A percentile compares a stretch with the other conserved stretches of the same genome.
Evolutionary conservation across 2,888 invertebrate genomes (phyloP).

Genomic region (Pandemis corylana): DNA sequence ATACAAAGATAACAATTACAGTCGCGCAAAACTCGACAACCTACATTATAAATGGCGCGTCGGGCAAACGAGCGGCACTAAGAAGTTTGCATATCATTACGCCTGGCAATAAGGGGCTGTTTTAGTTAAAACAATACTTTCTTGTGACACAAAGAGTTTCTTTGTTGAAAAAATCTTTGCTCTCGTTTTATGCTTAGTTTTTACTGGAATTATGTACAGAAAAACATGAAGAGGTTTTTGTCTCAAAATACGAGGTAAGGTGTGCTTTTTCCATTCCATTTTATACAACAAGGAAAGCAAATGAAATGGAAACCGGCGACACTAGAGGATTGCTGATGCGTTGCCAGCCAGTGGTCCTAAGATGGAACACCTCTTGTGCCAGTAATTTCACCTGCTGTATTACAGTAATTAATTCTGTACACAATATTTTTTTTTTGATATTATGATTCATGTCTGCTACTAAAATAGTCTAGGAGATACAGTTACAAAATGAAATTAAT

Average conservation of each 20-base stretch:
- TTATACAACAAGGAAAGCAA: too few species aligned
- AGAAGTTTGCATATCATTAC: conserved; percentile 63
- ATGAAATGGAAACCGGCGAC: too few species aligned
- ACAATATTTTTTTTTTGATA: too few species aligned
- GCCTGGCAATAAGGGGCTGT: conserved; percentile 51
- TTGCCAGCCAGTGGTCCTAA: too few species aligned
- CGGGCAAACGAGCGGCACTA: conserved; percentile 42
- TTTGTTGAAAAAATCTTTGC: conserved; percentile 31
- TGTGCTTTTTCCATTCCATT: too few species aligned
- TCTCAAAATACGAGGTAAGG: background rate
- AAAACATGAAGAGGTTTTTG: background rate
- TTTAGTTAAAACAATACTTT: conserved; percentile 47
- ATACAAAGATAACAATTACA: conserved; percentile 23
- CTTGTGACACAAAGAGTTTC: conserved; percentile 36
- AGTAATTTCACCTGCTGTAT: too few species aligned
- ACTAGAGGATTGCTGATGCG: too few species aligned
- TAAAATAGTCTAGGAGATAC: too few species aligned
- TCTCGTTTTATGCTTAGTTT: background rate
- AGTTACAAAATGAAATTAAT: too few species aligned
- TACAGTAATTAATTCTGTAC: too few species aligned
- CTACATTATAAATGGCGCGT: conserved; percentile 44
- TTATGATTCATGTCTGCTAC: too few species aligned
- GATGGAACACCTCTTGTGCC: too few species aligned
- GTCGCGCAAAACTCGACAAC: conserved; percentile 6
- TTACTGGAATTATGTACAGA: background rate